Base-by-base conservation (phyloP, 2,888 invertebrate genomes). In the Drosophila neutralis region DNA sequence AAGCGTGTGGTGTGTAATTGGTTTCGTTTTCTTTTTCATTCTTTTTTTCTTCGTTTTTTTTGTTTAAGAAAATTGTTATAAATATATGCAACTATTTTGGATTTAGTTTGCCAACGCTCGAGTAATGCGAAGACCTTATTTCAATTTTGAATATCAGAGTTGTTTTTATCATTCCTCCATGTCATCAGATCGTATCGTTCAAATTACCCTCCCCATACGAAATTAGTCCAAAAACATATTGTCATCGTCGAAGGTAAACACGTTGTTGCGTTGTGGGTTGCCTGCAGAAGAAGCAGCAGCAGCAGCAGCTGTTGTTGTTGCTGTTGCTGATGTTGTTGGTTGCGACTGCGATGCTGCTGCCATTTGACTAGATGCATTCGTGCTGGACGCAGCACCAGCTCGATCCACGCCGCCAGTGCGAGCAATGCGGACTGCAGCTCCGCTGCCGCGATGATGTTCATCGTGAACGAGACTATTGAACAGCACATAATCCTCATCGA, bases 241-340 rank as follows among this genome's bases (percentile, higher is more conserved):
- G 73, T 92, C 92, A 73, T 93, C 93, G 57, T 93, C 93, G 77
- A 91, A 92, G 68, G 91, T 91, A 69, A 92, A 91, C 53, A 90
- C 81, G 69, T 92, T 92, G 62, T 87, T 87, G 53, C 82, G 86
- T 48, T 51, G 75, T 36, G 59, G 40, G 61, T 31, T 57, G 29
- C 11, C 51, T n/a, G 27, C 51, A 6, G 29, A 5, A 27, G 31
- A 10, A 31, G 27, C 8, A n/a, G 18, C 40, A 10, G 42, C 29
- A 24, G 24, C 49, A 1, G 48, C 10, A 21, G 38, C 1, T 27
- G 54, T 4, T 6, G 56, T 13, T 29, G 36, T 29, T 38, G 36
- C 7, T n/a, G 57, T 4, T 54, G 45, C 40, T 56, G 45, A 31
- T 58, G 69, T 60, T 72, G 64, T 48, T 61, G 56, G 52, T 38